Conservation (phyloP, 2,113 vertebrate species). For the Lathamus discolor region DNA sequence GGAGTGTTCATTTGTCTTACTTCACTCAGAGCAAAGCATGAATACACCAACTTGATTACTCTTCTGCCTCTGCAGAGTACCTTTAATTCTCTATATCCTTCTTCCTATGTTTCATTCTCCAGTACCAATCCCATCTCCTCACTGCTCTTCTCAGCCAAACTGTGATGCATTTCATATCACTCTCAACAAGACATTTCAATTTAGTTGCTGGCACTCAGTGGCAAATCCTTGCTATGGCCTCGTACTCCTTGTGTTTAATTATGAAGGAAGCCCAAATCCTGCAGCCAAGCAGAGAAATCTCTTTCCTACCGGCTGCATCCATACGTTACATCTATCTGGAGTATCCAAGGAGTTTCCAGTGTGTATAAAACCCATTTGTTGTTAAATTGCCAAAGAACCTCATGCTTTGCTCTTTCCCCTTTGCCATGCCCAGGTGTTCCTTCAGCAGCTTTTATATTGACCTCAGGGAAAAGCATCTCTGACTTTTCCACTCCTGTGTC, state of each 20-base stretch:
- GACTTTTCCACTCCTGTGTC: accelerated
- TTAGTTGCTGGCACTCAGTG: neutral
- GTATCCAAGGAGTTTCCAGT: accelerated
- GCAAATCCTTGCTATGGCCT: neutral
- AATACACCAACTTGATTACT: neutral
- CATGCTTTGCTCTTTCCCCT: accelerated
- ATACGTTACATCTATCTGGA: neutral
- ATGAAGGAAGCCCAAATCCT: neutral
- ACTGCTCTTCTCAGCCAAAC: neutral
- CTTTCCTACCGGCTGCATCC: neutral
- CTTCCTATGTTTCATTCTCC: neutral
- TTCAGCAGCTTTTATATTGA: neutral
- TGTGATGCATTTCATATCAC: accelerated
- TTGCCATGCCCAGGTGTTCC: neutral
- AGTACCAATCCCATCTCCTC: neutral
- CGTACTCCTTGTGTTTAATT: neutral
- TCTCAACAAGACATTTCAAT: neutral
- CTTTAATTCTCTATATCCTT: neutral
- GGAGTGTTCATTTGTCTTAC: neutral
- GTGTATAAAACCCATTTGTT: accelerated
- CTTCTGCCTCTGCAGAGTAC: neutral
- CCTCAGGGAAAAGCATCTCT: neutral
- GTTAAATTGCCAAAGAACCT: neutral
- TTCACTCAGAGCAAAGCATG: neutral
- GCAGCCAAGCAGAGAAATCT: neutral